A percentile compares a stretch with the other conserved stretches of the same genome.
phyloP scores from a whole-genome alignment of 2,888 invertebrate genomes.

The Ornithoptera alexandrae region DNA sequence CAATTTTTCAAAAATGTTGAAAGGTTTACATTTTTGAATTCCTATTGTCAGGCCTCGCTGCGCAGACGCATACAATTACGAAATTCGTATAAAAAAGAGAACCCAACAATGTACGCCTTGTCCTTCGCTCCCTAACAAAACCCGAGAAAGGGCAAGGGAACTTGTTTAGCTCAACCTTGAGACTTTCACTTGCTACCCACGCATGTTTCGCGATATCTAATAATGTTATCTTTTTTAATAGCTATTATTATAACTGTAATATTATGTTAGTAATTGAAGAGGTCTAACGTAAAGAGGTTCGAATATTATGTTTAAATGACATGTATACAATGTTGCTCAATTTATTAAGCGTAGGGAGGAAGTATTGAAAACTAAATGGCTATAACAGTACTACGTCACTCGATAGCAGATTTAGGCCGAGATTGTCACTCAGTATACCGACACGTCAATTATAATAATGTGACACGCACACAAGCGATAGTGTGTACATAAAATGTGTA shows the following conservation, averaged over 20 bases:
- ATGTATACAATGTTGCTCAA: background rate
- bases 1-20: conserved; percentile 36
- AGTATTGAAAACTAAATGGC: conserved; percentile 32
- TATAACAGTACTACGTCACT: conserved; percentile 41
- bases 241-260: background rate
- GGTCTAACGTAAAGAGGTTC: background rate
- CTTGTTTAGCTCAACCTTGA: conserved; percentile 73
- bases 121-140: conserved; percentile 77
- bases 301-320: background rate
- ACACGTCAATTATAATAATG: conserved; percentile 64
- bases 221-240: conserved; percentile 13
- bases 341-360: background rate
- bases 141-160: conserved; percentile 78
- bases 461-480: conserved; percentile 40
- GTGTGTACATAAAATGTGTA: conserved; percentile 49
- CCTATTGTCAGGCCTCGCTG: conserved; percentile 63
- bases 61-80: conserved; percentile 76
- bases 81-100: conserved; percentile 64
- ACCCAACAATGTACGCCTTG: conserved; percentile 70
- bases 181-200: conserved; percentile 78
- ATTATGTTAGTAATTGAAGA: background rate
- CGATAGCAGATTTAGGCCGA: conserved; percentile 61
- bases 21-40: conserved; percentile 51
- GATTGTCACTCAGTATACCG: conserved; percentile 61
- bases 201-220: conserved; percentile 52